These are phyloP conservation scores for Antechinus flavipes DNA, from an alignment of 2,113 vertebrate genomes.

Conservation along the genomic window DNA sequence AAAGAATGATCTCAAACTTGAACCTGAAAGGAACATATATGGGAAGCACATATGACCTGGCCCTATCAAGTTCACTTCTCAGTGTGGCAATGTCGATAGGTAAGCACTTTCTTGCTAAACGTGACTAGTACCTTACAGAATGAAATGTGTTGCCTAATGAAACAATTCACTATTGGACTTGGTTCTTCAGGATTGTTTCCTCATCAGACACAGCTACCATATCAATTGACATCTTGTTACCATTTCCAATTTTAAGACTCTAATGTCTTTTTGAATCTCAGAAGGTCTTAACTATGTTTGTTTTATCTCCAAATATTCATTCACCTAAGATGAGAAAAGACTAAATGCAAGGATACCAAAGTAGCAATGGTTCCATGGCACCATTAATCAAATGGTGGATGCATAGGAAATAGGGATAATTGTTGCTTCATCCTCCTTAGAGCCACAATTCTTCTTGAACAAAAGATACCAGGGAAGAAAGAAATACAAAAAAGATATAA, in stretches of 20 bases:
- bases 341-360: not conserved
- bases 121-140: not conserved
- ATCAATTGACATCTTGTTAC: not conserved
- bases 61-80: not conserved
- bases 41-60: not conserved
- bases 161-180: not conserved
- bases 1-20: not conserved
- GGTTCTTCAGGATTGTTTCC: not conserved
- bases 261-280: not conserved
- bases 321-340: not conserved
- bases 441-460: not conserved
- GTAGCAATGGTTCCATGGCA: not conserved
- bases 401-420: not conserved
- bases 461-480: not conserved
- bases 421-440: not conserved
- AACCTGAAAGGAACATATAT: not conserved
- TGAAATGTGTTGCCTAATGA: not conserved
- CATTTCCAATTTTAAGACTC: not conserved
- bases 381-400: not conserved
- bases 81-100: not conserved
- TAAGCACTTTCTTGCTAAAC: too few relatives aligned
- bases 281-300: not conserved
- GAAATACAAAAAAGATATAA: not conserved
- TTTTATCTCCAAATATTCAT: not conserved
- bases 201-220: not conserved